Percentiles rank a stretch among this genome's conserved stretches.
These are phyloP conservation scores for Natator depressus DNA, from an alignment of 2,113 vertebrate genomes.

Conservation along the genomic window DNA sequence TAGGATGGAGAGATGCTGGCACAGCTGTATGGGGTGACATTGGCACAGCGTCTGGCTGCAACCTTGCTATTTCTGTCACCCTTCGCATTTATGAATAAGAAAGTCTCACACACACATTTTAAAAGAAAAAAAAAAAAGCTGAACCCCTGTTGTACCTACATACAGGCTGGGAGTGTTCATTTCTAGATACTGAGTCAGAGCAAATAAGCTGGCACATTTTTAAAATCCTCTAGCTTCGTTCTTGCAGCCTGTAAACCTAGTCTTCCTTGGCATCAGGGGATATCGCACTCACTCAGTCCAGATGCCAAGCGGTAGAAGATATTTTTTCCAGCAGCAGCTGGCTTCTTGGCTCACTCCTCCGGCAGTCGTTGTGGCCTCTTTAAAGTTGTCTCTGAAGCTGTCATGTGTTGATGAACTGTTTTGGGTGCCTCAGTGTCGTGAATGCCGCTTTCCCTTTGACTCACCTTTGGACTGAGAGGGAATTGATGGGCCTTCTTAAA, in stretches of 20 bases:
- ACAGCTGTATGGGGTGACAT: background rate
- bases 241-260: background rate
- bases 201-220: conserved; percentile 24
- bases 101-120: background rate
- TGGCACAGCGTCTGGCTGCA: background rate
- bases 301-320: background rate
- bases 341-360: conserved; percentile 12
- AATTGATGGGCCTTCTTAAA: background rate
- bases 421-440: background rate
- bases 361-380: background rate
- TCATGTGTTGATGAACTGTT: background rate
- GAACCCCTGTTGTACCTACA: background rate
- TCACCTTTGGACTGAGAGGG: background rate
- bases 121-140: background rate
- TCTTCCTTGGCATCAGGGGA: conserved; percentile 39
- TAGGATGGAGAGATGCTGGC: background rate
- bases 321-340: conserved; percentile 51
- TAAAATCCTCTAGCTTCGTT: background rate
- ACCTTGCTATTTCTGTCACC: background rate
- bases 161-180: background rate
- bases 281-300: background rate
- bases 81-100: background rate
- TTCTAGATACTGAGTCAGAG: conserved; percentile 14
- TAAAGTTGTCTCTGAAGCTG: background rate
- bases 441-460: background rate